Base-by-base conservation (phyloP, 2,888 invertebrate genomes). In the Elysia crispata region DNA sequence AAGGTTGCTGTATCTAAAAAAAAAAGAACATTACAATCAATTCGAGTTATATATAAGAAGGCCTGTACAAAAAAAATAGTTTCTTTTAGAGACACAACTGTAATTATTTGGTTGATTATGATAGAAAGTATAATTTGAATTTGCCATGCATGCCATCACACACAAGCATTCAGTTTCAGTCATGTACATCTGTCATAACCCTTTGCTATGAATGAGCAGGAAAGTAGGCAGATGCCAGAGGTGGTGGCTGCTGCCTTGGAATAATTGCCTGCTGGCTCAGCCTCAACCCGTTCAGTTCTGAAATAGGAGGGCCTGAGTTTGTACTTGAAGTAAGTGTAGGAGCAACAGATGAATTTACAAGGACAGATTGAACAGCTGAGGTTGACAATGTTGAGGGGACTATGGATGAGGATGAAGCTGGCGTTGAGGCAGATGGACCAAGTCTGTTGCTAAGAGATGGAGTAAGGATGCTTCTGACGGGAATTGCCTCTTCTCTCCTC, bases 171-270 rank as follows among this genome's bases (percentile, higher is more conserved):
- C 41, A 6, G 41, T 41, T 41, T 41, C 41, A 41, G 11, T 41
- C 41, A 41, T 11, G 41, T 11, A 41, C 20, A 49, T 28, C 28
- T 67, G 25, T 28, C 30, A 13, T 25, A 67, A 25, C 78, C 1
- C 76, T 76, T 11, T 76, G 60, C 76, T 79, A 81, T 33, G 81
- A 87, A 81, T 89, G 87, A 25, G 86, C 87, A 25, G 90, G 90
- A 79, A 90, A 90, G 78, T 90, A 90, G 8, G 89, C 88, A 13
- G 90, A 90, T 18, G 88, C 88, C 30, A 90, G 85, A 8, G 41
- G 41, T 3, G 89, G 87, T n/a, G 87, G 87, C 33, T 87, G 86
- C 3, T 83, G 76, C 31, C 85, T 85, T 11, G 88, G 85, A 13
- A 88, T 86, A n/a, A 89, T 84, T 77, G 85, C 84, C 76, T 88